Percentiles rank a stretch among this genome's conserved stretches.
phyloP scores from a whole-genome alignment of 2,113 vertebrate species.

The Trematomus loennbergii region DNA sequence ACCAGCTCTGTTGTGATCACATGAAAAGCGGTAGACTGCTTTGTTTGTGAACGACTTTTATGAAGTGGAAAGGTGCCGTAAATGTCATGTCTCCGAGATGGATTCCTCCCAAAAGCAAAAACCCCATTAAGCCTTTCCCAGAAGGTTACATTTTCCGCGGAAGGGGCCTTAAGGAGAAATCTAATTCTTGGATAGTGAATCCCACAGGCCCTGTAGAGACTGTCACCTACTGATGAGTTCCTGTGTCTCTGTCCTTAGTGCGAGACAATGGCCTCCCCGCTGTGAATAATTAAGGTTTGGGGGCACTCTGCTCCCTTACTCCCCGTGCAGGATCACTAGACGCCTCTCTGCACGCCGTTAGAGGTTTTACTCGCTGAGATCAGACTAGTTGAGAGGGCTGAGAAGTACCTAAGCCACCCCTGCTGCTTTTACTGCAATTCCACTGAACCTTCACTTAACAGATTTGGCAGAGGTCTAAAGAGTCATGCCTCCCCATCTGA shows the following conservation, averaged over 20 bases:
- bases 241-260: conserved; percentile 46
- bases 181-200: conserved; percentile 45
- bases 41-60: conserved; percentile 60
- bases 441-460: conserved; percentile 32
- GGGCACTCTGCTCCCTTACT: conserved; percentile 26
- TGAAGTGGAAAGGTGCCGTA: conserved; percentile 52
- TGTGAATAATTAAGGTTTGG: conserved; percentile 65
- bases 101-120: conserved; percentile 57
- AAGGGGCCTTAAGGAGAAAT: conserved; percentile 60
- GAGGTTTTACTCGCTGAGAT: conserved; percentile 31
- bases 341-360: background rate
- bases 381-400: conserved; percentile 23
- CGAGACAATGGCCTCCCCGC: conserved; percentile 57
- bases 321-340: conserved; percentile 12
- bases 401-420: background rate
- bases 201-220: conserved; percentile 35
- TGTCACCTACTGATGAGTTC: conserved; percentile 70
- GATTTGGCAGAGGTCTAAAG: conserved; percentile 22
- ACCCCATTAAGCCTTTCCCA: conserved; percentile 55
- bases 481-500: conserved; percentile 1
- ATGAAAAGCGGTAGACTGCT: conserved; percentile 32
- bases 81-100: conserved; percentile 66
- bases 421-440: conserved; percentile 11
- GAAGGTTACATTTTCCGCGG: conserved; percentile 47
- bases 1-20: conserved; percentile 13